Evolutionary conservation across 1,140 invertebrate species (phyloP).

Genomic region (Episyrphus balteatus): DNA sequence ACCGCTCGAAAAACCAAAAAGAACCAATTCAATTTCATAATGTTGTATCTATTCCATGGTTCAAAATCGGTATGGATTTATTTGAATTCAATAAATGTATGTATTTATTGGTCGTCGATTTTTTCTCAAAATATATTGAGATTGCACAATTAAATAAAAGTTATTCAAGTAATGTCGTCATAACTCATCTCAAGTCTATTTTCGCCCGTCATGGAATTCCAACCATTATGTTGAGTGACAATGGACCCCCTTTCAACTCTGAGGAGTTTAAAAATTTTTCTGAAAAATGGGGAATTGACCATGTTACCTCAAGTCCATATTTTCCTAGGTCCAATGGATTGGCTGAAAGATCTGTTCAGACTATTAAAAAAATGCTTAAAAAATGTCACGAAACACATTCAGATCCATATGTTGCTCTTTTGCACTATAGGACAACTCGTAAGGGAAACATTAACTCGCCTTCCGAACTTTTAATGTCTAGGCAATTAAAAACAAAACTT

Average conservation of each 20-base stretch:
- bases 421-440: constrained; percentile 18
- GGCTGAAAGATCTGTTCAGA: constrained; percentile 25
- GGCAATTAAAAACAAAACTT: background rate
- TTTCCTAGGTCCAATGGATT: constrained; percentile 38
- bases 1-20: too few species aligned
- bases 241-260: constrained; percentile 5
- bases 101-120: too few species aligned
- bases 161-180: background rate
- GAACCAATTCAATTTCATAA: too few species aligned
- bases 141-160: background rate
- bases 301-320: constrained; percentile 24
- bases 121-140: constrained; percentile 7
- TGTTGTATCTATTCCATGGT: too few species aligned
- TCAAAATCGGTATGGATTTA: background rate
- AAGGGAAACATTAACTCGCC: constrained; percentile 1
- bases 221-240: constrained; percentile 4
- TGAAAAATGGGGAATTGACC: constrained; percentile 27
- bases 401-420: constrained; percentile 14
- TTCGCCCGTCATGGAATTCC: constrained; percentile 6
- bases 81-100: background rate
- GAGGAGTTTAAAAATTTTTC: background rate
- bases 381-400: constrained; percentile 12
- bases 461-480: constrained; percentile 2
- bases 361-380: constrained; percentile 21
- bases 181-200: constrained; percentile 5